These are phyloP conservation scores for Sciurus carolinensis DNA, from an alignment of 2,797 vertebrate genomes.

Conservation along the genomic window DNA sequence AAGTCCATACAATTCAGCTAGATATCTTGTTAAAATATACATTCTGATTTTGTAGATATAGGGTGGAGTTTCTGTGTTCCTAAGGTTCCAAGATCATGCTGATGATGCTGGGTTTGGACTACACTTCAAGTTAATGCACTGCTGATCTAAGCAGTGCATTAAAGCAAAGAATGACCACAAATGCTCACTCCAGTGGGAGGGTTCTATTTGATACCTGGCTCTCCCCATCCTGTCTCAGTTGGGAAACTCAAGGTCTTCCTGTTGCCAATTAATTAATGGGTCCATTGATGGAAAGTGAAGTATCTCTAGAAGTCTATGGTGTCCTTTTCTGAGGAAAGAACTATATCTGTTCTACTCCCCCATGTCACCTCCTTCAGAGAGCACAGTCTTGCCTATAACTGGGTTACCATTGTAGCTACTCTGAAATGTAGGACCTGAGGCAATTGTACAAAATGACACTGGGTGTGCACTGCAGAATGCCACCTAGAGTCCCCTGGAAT, in stretches of 20 bases:
- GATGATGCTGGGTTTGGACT: background rate
- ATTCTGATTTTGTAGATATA: background rate
- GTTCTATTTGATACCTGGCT: background rate
- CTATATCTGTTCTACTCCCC: background rate
- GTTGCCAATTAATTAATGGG: background rate
- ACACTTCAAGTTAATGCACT: background rate
- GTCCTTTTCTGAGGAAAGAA: conserved; percentile 12
- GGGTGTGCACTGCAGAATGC: background rate
- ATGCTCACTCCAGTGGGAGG: background rate
- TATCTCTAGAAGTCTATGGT: background rate
- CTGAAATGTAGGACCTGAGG: conserved; percentile 11
- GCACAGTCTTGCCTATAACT: background rate
- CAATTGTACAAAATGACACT: no score
- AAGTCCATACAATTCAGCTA: background rate
- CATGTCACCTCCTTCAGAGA: background rate
- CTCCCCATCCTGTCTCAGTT: background rate
- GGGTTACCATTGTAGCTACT: background rate
- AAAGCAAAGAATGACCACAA: background rate
- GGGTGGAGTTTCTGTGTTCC: background rate
- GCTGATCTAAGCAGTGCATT: background rate
- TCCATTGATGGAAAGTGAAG: background rate
- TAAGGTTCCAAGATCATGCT: background rate
- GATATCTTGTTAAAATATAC: background rate
- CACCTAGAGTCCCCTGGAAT: background rate
- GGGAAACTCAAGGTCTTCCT: background rate